A percentile compares a stretch with the other conserved stretches of the same genome.
Conservation (phyloP, 2,888 invertebrate species). For the Cosmopolites sordidus region DNA sequence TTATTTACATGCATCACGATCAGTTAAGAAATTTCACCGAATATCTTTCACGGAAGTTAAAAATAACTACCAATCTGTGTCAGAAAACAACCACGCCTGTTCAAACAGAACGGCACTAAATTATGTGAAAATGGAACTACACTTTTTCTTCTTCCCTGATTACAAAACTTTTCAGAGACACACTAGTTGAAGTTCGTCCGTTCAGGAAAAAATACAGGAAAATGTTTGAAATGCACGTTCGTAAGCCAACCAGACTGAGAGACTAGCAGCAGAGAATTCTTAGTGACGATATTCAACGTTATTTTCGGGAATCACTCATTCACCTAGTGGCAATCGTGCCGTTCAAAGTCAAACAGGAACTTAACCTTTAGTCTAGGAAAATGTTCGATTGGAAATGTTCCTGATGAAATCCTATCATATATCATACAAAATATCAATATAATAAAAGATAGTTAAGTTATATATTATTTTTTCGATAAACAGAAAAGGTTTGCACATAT, state of each 20-base stretch:
- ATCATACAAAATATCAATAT: too few relatives aligned
- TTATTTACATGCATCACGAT: neutral
- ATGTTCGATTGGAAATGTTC: neutral
- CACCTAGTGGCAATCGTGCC: constrained; percentile 19
- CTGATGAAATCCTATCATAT: too few relatives aligned
- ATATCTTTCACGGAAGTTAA: neutral
- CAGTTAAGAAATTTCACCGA: neutral
- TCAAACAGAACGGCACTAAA: too few relatives aligned
- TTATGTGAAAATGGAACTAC: too few relatives aligned
- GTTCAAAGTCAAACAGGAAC: constrained; percentile 2
- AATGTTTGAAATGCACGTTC: neutral
- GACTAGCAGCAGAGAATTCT: constrained; percentile 7
- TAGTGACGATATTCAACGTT: constrained; percentile 11
- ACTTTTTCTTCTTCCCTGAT: too few relatives aligned
- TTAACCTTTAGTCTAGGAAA: constrained; percentile 14
- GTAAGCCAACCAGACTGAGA: constrained; percentile 1
- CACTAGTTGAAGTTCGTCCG: neutral
- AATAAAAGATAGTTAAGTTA: too few relatives aligned
- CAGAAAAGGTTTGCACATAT: too few relatives aligned
- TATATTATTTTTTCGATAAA: too few relatives aligned
- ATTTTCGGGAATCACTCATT: constrained; percentile 27
- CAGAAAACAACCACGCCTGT: neutral
- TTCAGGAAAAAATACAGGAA: neutral
- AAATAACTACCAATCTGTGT: neutral
- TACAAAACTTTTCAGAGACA: too few relatives aligned